phyloP scores from a whole-genome alignment of 2,888 invertebrate species.

The Folsomia candida region DNA sequence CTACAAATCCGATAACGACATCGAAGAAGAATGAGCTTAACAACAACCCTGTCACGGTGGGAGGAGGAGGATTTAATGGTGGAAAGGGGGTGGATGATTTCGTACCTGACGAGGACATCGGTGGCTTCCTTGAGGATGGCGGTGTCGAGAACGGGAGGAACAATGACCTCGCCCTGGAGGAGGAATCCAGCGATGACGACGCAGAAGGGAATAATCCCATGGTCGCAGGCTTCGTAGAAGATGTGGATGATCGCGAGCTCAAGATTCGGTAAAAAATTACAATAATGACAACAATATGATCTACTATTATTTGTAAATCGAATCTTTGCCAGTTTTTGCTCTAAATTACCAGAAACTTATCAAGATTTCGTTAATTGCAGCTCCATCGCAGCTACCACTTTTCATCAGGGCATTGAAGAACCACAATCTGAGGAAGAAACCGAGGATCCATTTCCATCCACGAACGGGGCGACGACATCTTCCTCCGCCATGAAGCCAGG shows the following conservation, averaged over 20 bases:
- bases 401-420: too few relatives aligned
- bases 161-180: too few relatives aligned
- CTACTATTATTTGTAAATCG: constrained; percentile 19
- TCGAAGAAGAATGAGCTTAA: not conserved
- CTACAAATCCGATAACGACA: not conserved
- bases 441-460: constrained; percentile 25
- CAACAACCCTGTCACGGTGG: not conserved
- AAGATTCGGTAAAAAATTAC: constrained; percentile 13
- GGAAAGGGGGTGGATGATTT: constrained; percentile 74
- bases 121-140: constrained; percentile 39
- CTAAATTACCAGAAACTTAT: constrained; percentile 4
- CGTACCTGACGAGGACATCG: constrained; percentile 64
- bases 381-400: constrained; percentile 15
- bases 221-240: constrained; percentile 80
- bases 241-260: constrained; percentile 68
- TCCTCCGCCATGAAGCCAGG: constrained; percentile 11
- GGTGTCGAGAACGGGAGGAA: not conserved
- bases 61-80: constrained; percentile 11
- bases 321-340: too few relatives aligned
- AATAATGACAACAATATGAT: constrained; percentile 19
- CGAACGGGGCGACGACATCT: constrained; percentile 16
- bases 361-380: constrained; percentile 19
- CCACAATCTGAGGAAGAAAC: too few relatives aligned
- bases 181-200: constrained; percentile 42
- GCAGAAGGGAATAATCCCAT: constrained; percentile 70